phyloP scores from a whole-genome alignment of 2,113 vertebrate species.

The Recurvirostra avosetta region DNA sequence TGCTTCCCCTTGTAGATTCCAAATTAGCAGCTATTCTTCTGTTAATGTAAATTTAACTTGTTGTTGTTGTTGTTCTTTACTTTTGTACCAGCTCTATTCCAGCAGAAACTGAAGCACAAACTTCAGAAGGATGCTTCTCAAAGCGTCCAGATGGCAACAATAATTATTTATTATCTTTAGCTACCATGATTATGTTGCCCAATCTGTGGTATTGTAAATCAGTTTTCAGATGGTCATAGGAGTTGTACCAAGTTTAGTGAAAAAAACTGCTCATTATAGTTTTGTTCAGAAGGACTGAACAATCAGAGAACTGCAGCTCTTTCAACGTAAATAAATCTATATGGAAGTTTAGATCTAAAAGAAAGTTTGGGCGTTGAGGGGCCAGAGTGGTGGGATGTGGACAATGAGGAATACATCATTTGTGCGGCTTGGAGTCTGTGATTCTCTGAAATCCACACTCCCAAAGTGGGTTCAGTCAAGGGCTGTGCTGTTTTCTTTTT shows the following conservation, averaged over 20 bases:
- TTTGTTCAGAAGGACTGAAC: conserved; percentile 23
- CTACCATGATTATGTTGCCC: conserved; percentile 59
- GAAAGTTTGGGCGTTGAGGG: fast-evolving
- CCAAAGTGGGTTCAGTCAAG: neutral
- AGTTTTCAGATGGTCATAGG: conserved; percentile 47
- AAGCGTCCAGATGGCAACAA: conserved; percentile 70
- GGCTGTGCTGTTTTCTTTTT: neutral
- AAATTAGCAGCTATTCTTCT: conserved; percentile 68
- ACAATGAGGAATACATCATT: neutral
- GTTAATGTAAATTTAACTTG: conserved; percentile 69
- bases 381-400: neutral
- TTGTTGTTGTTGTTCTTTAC: conserved; percentile 56
- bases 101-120: conserved; percentile 25
- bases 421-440: neutral
- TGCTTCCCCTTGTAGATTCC: conserved; percentile 56
- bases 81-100: conserved; percentile 60
- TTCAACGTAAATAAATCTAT: neutral
- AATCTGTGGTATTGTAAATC: conserved; percentile 73
- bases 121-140: conserved; percentile 55
- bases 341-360: neutral
- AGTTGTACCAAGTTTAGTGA: conserved; percentile 18
- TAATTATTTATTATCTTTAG: conserved; percentile 77
- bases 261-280: conserved; percentile 23
- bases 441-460: neutral
- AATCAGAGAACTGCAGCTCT: neutral